Conservation (phyloP, 2,797 vertebrate genomes). For the Merluccius polli region DNA sequence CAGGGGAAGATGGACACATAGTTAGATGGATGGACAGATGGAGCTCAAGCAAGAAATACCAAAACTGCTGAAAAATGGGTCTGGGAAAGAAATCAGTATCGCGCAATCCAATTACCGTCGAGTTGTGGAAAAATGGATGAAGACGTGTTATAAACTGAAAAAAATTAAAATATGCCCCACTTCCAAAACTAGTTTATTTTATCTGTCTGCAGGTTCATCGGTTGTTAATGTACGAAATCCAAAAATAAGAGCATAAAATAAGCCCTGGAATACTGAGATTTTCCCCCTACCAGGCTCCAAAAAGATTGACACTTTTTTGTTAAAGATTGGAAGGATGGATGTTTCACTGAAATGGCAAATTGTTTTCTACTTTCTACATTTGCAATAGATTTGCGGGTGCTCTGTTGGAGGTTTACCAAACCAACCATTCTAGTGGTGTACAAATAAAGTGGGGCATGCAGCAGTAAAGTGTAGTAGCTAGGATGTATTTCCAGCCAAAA, state of each 20-base stretch:
- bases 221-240: constrained; percentile 28
- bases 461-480: constrained; percentile 13
- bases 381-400: constrained; percentile 11
- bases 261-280: constrained; percentile 33
- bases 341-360: constrained; percentile 19
- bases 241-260: constrained; percentile 14
- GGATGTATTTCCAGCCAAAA: neutral
- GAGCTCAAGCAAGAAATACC: constrained; percentile 31
- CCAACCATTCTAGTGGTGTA: neutral
- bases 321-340: constrained; percentile 15
- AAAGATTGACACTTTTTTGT: constrained; percentile 23
- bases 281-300: constrained; percentile 28
- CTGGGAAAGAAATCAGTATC: constrained; percentile 65
- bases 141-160: constrained; percentile 48
- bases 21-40: constrained; percentile 10
- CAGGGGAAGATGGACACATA: constrained; percentile 14
- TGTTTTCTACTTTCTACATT: constrained; percentile 21
- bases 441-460: neutral
- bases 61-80: constrained; percentile 41
- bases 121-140: constrained; percentile 59
- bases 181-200: constrained; percentile 59
- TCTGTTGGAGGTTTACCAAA: constrained; percentile 15
- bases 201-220: constrained; percentile 45
- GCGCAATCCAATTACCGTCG: constrained; percentile 60
- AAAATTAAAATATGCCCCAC: constrained; percentile 44